phyloP scores from a whole-genome alignment of 2,888 invertebrate species.

The Thecocarcelia acutangulata region DNA sequence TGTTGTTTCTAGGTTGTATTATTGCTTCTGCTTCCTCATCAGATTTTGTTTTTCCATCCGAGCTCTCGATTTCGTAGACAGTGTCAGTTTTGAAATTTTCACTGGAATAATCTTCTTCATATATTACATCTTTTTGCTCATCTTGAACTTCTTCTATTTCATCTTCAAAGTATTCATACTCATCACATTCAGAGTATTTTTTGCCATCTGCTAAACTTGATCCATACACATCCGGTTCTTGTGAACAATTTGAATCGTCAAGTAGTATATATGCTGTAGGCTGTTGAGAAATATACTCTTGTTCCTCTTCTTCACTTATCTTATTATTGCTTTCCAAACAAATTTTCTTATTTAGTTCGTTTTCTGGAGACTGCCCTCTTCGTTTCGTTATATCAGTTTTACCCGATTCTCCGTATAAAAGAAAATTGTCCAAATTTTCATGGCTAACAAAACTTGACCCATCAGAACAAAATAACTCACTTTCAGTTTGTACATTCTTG shows the following conservation, averaged over 20 bases:
- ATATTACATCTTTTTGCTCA: conserved; percentile 2
- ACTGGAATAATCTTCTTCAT: conserved; percentile 31
- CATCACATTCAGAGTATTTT: conserved; percentile 2
- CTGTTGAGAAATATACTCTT: background rate
- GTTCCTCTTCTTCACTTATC: background rate
- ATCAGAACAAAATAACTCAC: background rate
- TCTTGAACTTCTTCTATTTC: conserved; percentile 28
- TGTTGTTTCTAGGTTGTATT: background rate
- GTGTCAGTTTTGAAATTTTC: conserved; percentile 26
- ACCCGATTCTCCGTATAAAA: conserved; percentile 41
- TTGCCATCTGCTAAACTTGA: background rate
- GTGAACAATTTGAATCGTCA: conserved; percentile 44
- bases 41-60: conserved; percentile 7
- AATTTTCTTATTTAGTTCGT: conserved; percentile 11
- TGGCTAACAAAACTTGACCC: background rate
- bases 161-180: conserved; percentile 50
- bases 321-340: conserved; percentile 11
- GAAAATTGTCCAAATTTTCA: conserved; percentile 21
- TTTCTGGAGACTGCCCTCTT: background rate
- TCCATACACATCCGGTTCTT: conserved; percentile 20
- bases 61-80: conserved; percentile 30
- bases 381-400: background rate
- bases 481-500: conserved; percentile 65
- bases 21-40: background rate
- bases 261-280: conserved; percentile 28